These are phyloP conservation scores for Rhabdophis nuchalis DNA, from an alignment of 2,797 vertebrate genomes.

Conservation along the genomic window DNA sequence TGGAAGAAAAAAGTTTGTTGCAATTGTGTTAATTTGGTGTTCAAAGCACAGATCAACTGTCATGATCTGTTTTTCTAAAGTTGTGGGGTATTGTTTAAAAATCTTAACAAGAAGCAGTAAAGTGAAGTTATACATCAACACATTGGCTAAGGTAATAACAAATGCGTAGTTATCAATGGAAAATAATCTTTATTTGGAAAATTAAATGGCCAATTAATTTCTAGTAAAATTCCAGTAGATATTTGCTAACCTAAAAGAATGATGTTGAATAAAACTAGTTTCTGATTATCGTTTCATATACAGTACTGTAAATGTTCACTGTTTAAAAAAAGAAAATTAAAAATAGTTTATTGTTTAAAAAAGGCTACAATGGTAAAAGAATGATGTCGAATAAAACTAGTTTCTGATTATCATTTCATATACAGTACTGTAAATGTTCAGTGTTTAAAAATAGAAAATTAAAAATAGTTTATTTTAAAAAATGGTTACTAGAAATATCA, in stretches of 20 bases:
- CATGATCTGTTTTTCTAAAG: neutral
- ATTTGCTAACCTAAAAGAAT: neutral
- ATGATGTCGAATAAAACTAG: neutral
- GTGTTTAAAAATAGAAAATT: neutral
- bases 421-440: neutral
- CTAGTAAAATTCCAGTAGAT: neutral
- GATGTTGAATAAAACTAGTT: neutral
- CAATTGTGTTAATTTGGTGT: neutral
- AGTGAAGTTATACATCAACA: neutral
- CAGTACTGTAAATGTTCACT: neutral
- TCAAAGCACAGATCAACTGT: neutral
- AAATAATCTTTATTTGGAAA: neutral
- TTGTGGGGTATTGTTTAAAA: neutral
- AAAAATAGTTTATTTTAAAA: neutral
- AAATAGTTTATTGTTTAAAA: neutral
- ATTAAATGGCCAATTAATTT: neutral
- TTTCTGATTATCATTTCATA: neutral
- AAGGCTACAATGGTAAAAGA: no score
- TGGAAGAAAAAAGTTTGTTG: neutral
- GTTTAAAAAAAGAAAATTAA: neutral
- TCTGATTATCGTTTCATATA: neutral
- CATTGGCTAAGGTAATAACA: neutral
- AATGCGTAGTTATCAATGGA: neutral
- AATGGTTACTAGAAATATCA: neutral
- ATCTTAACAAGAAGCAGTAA: neutral